Base-by-base conservation (phyloP, 2,888 invertebrate species). In the Halocaridina rubra region DNA sequence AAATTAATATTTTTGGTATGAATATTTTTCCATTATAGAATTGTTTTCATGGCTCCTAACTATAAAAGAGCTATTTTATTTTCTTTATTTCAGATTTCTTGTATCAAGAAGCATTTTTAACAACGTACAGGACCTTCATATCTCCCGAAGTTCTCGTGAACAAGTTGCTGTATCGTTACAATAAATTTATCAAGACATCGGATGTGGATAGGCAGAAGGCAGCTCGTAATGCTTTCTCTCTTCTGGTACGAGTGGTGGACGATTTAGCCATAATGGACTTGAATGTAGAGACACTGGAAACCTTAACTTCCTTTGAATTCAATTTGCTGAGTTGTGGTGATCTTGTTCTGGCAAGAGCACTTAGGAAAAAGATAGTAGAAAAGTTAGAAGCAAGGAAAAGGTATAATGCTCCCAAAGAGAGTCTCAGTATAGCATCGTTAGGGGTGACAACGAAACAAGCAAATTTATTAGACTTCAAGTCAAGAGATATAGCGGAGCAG, bases 81-180 rank as follows among this genome's bases (percentile, higher is more conserved):
- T 53, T 19, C 27, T 84, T 39, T 53, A 10, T 78, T 82, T 57
- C 82, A 86, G 94, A 96, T 92, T 96, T 97, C 92, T 93, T 96
- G 91, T 98, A 96, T 92, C 97, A 97, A 93, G 99, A 99, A 93
- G 98, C 99, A 88, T 99, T 99, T 92, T 93, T 99, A 89, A 97
- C 98, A 80, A 99, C 99, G 86, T 99, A 99, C 92, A 94, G 98
- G 89, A 98, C 98, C 87, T 98, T 98, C 92, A 95, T 98, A 90
- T 93, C 95, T 86, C 97, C 98, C 29, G 92, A 94, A 90, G 96
- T 96, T 89, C 93, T 98, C 89, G 94, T 98, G 89, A 94, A 94
- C 90, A 97, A 98, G 90, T 92, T 98, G 81, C 94, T 96, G 90
- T 94, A 95, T 90, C 93, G 94, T 89, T 95, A 93, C 92, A 94